phyloP scores from a whole-genome alignment of 2,113 vertebrate species.

The Gymnocephalus cernua region DNA sequence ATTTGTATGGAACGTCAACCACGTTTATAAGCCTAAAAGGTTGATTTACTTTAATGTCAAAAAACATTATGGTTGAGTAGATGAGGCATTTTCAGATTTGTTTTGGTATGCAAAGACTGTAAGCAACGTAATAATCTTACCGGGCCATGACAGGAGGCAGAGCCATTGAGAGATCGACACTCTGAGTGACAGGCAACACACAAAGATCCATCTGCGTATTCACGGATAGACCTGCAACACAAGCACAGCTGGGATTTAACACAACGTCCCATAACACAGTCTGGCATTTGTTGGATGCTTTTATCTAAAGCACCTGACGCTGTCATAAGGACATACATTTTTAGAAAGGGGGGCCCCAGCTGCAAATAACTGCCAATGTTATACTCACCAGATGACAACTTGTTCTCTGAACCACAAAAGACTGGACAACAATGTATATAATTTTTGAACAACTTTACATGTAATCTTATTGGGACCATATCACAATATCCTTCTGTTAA shows the following conservation, averaged over 20 bases:
- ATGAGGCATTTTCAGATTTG: not conserved
- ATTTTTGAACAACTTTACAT: not conserved
- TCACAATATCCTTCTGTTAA: not conserved
- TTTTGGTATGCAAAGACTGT: not conserved
- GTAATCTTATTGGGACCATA: not conserved
- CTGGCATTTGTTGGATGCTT: conserved; percentile 27
- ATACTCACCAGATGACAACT: not conserved
- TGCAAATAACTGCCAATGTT: conserved; percentile 27
- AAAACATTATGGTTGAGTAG: not conserved
- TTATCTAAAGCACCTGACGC: conserved; percentile 40
- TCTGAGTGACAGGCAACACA: conserved; percentile 91
- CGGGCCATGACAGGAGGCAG: conserved; percentile 89
- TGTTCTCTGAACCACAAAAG: not conserved
- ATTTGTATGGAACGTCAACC: not conserved
- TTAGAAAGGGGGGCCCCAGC: conserved; percentile 41
- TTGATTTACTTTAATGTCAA: not conserved
- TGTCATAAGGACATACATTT: conserved; percentile 32
- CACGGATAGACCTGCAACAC: conserved; percentile 84
- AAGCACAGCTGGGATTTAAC: conserved; percentile 17
- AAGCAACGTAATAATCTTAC: conserved; percentile 78
- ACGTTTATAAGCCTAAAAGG: not conserved
- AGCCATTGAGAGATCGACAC: conserved; percentile 91
- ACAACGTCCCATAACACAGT: conserved; percentile 11
- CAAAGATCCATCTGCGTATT: conserved; percentile 84
- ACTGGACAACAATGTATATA: not conserved